phyloP scores from a whole-genome alignment of 1,140 invertebrate genomes.

The Linepithema humile region DNA sequence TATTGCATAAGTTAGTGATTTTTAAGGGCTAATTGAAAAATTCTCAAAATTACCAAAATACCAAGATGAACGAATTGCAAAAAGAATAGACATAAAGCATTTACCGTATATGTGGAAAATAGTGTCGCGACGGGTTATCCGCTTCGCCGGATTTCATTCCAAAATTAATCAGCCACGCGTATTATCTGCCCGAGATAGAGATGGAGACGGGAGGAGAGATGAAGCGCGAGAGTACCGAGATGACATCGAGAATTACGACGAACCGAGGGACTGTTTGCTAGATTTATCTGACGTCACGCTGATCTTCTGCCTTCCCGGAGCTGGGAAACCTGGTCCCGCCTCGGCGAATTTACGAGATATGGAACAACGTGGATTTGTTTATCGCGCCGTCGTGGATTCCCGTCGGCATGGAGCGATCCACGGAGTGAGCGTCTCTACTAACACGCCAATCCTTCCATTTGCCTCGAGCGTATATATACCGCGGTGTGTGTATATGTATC shows the following conservation, averaged over 20 bases:
- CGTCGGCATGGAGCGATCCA: slow-evolving; percentile 9
- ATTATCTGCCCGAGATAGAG: slow-evolving; percentile 44
- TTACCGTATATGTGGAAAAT: not conserved
- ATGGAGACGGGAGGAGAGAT: not conserved
- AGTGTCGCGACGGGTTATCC: not conserved
- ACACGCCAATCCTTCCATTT: slow-evolving; percentile 22
- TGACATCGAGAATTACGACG: slow-evolving; percentile 40
- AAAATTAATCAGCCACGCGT: slow-evolving; percentile 38
- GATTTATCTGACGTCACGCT: slow-evolving; percentile 49
- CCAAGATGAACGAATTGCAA: not conserved
- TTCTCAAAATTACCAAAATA: not conserved
- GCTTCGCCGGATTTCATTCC: not conserved
- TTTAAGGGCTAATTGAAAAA: not conserved
- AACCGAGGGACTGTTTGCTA: slow-evolving; percentile 44
- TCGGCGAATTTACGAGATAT: slow-evolving; percentile 43
- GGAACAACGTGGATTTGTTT: slow-evolving; percentile 58
- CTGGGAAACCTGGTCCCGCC: slow-evolving; percentile 30
- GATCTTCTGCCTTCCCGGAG: slow-evolving; percentile 26
- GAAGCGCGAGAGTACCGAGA: slow-evolving; percentile 33
- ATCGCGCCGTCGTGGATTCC: slow-evolving; percentile 32
- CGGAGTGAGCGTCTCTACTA: not conserved
- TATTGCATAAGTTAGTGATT: not conserved
- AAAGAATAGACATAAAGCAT: not conserved
- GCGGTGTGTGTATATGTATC: slow-evolving; percentile 9
- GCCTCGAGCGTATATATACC: not conserved